Percentiles rank a stretch among this genome's conserved stretches.
phyloP scores from a whole-genome alignment of 2,888 invertebrate species.

The Dromius quadrimaculatus region DNA sequence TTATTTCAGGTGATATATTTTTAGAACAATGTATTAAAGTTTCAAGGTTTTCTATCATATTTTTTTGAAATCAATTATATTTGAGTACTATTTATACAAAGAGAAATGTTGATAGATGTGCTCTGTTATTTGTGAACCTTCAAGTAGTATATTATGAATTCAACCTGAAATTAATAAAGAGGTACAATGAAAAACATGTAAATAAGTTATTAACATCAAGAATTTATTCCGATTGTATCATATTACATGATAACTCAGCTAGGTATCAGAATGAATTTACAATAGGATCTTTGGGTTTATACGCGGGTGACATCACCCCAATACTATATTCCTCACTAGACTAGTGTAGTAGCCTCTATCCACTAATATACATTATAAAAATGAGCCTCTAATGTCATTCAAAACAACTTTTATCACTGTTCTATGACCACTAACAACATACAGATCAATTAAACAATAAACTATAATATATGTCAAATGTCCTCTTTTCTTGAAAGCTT shows the following conservation, averaged over 20 bases:
- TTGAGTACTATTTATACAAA: no score
- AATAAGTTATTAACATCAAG: slow-evolving; percentile 47
- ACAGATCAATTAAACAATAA: no score
- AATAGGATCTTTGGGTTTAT: slow-evolving; percentile 44
- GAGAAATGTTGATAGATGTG: no score
- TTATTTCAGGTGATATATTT: no score
- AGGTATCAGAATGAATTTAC: slow-evolving; percentile 50
- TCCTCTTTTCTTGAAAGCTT: no score
- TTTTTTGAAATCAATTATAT: no score
- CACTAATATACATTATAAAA: slow-evolving; percentile 53
- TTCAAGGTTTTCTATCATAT: no score
- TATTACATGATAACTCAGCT: slow-evolving; percentile 52
- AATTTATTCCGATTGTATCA: slow-evolving; percentile 51
- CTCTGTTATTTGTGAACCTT: no score
- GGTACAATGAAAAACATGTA: background rate
- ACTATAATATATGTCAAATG: no score
- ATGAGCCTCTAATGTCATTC: slow-evolving; percentile 43
- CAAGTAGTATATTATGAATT: no score
- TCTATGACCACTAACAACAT: background rate
- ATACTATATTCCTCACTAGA: slow-evolving; percentile 44
- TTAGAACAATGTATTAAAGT: no score
- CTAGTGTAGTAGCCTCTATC: slow-evolving; percentile 49
- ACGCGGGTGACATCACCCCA: slow-evolving; percentile 28
- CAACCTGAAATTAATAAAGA: background rate
- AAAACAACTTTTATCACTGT: background rate